These are phyloP conservation scores for Eristalis tenax DNA, from an alignment of 2,888 invertebrate genomes.

Conservation along the genomic window DNA sequence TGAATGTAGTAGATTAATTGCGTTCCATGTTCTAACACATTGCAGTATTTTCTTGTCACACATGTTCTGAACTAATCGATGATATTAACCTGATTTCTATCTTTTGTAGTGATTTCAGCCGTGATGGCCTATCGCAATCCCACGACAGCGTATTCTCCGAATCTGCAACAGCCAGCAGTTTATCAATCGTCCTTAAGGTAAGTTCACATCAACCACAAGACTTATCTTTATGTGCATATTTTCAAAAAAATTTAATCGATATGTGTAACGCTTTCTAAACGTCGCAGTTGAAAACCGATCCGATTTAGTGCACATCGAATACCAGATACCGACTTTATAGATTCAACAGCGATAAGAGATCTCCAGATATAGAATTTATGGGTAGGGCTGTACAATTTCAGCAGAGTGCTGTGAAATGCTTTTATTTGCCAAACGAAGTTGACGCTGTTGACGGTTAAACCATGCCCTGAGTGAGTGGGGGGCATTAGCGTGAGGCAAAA, in stretches of 20 bases:
- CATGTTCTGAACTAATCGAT: background rate
- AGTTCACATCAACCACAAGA: constrained; percentile 63
- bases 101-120: constrained; percentile 77
- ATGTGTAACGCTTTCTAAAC: background rate
- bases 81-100: background rate
- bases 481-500: constrained; percentile 31
- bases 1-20: background rate
- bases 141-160: constrained; percentile 95
- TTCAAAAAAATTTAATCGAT: background rate
- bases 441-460: background rate
- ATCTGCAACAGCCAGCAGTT: constrained; percentile 81
- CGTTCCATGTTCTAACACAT: background rate
- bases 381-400: background rate
- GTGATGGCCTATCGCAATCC: constrained; percentile 89
- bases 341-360: background rate
- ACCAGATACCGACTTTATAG: background rate
- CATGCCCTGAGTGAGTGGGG: background rate
- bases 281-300: background rate
- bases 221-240: background rate
- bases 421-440: background rate
- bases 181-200: constrained; percentile 80
- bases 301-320: background rate
- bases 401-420: background rate
- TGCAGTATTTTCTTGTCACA: background rate
- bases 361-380: background rate